Conservation (phyloP, 2,113 vertebrate species). For the Myrmophylax atrothorax region DNA sequence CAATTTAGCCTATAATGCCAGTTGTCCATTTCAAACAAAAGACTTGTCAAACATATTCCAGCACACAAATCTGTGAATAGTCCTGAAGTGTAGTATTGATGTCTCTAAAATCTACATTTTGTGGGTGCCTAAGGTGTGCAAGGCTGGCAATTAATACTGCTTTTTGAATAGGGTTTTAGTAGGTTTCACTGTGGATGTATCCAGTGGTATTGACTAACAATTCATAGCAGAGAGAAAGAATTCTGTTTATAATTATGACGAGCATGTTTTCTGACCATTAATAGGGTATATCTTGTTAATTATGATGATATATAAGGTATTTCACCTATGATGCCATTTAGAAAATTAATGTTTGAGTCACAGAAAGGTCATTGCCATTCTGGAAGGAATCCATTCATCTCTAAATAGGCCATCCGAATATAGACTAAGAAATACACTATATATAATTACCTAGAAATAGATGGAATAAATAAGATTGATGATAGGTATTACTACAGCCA, state of each 20-base stretch:
- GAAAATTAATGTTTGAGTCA: slow-evolving; percentile 56
- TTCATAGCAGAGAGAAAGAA: background rate
- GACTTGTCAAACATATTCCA: background rate
- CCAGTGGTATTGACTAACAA: background rate
- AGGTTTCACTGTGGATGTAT: background rate
- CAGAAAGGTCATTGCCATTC: slow-evolving; percentile 44
- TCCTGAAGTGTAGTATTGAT: background rate
- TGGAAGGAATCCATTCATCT: slow-evolving; percentile 38
- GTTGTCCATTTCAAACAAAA: background rate
- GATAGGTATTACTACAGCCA: slow-evolving; percentile 3
- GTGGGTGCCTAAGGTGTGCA: background rate
- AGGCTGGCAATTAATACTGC: background rate
- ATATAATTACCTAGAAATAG: slow-evolving; percentile 50
- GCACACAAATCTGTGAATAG: background rate
- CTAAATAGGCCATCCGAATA: slow-evolving; percentile 5
- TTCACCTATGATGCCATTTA: slow-evolving; percentile 47
- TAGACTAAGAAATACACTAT: slow-evolving; percentile 32
- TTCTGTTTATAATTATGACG: slow-evolving; percentile 32
- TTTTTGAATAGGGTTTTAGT: background rate
- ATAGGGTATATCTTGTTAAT: slow-evolving; percentile 31
- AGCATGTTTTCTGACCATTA: slow-evolving; percentile 9
- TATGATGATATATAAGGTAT: slow-evolving; percentile 37
- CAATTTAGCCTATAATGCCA: background rate
- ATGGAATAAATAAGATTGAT: slow-evolving; percentile 52
- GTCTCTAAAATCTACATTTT: background rate